Conservation (phyloP, 2,113 vertebrate genomes). For the Asarcornis scutulata region DNA sequence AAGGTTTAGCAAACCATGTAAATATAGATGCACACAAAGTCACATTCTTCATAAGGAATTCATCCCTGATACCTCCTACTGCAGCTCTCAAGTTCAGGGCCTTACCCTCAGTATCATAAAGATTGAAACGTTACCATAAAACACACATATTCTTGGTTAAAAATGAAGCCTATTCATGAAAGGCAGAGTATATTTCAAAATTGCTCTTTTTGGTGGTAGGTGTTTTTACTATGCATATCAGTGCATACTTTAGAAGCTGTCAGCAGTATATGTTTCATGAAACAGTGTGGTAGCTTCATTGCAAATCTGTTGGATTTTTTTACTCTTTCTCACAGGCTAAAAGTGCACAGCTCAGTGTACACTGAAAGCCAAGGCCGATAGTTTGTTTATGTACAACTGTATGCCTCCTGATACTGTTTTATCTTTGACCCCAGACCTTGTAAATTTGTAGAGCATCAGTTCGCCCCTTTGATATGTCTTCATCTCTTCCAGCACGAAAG, state of each 20-base stretch:
- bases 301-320: neutral
- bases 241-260: neutral
- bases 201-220: neutral
- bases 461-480: neutral
- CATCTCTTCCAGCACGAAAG: neutral
- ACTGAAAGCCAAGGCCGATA: neutral
- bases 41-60: neutral
- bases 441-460: neutral
- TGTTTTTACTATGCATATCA: neutral
- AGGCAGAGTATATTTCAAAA: neutral
- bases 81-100: neutral
- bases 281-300: neutral
- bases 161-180: neutral
- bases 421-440: neutral
- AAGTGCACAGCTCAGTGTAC: neutral
- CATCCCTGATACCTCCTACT: neutral
- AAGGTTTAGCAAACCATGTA: neutral
- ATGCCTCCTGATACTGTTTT: slow-evolving; percentile 14
- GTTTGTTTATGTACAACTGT: slow-evolving; percentile 23
- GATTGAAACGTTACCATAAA: neutral
- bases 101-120: neutral
- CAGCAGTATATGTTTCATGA: neutral
- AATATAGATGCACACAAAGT: neutral
- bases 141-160: neutral
- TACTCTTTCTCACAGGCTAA: neutral